These are phyloP conservation scores for Sebastiscus albofasciatus DNA, from an alignment of 2,797 vertebrate genomes.

Conservation along the genomic window DNA sequence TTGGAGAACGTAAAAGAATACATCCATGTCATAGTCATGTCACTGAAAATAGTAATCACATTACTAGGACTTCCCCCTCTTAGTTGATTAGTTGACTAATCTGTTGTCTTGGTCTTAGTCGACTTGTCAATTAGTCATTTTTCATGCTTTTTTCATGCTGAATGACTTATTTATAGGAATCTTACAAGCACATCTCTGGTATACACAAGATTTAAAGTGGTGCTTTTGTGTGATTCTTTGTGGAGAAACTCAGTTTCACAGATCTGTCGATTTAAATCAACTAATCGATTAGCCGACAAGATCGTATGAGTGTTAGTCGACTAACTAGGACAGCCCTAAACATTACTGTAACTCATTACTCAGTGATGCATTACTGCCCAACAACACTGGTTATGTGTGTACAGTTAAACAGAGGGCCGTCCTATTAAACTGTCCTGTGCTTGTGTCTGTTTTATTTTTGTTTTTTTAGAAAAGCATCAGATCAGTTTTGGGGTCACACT, in stretches of 20 bases:
- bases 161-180: background rate
- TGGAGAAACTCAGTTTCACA: background rate
- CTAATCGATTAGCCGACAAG: background rate
- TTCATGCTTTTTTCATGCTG: no score
- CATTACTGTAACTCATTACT: background rate
- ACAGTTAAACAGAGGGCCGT: background rate
- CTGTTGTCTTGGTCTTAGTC: no score
- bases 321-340: background rate
- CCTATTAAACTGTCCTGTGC: background rate
- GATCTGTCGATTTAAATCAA: no score
- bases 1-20: background rate
- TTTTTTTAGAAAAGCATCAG: background rate
- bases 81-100: no score
- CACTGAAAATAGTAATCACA: background rate
- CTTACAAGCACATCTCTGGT: background rate
- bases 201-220: background rate
- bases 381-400: background rate
- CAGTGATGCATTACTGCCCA: background rate
- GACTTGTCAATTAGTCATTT: no score
- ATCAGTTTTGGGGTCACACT: constrained; percentile 5
- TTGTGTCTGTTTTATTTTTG: background rate
- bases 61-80: background rate
- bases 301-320: background rate
- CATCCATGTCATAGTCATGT: background rate
- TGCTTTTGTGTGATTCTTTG: background rate